Conservation (phyloP, 2,113 vertebrate species). For the Menura novaehollandiae region DNA sequence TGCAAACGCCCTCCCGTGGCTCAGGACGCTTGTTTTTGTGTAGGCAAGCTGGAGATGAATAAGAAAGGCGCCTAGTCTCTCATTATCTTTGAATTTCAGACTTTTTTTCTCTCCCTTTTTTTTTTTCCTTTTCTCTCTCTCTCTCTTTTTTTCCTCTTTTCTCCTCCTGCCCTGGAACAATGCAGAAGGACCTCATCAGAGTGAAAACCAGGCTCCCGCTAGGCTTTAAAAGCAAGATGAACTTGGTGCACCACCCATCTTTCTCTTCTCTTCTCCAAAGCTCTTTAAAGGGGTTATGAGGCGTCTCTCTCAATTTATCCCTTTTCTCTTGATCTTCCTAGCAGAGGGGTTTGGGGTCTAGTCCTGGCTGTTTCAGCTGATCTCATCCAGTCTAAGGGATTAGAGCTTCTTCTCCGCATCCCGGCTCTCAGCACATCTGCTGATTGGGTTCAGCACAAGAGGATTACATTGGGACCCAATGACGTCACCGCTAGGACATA, state of each 20-base stretch:
- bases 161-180: conserved; percentile 61
- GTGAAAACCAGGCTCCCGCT: conserved; percentile 58
- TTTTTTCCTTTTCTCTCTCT: not conserved
- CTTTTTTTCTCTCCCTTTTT: not conserved
- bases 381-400: conserved; percentile 87
- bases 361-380: conserved; percentile 78
- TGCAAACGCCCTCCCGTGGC: conserved; percentile 79
- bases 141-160: not conserved
- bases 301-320: conserved; percentile 80
- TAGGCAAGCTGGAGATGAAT: conserved; percentile 61
- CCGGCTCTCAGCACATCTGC: conserved; percentile 92
- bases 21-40: conserved; percentile 69
- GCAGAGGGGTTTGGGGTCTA: conserved; percentile 78
- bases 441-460: conserved; percentile 91
- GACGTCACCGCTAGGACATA: conserved; percentile 95
- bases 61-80: conserved; percentile 62
- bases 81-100: conserved; percentile 61
- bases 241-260: conserved; percentile 66
- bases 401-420: conserved; percentile 87
- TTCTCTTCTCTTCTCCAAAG: conserved; percentile 69
- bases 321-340: conserved; percentile 87
- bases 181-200: conserved; percentile 54
- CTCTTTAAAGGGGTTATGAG: conserved; percentile 73
- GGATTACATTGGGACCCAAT: conserved; percentile 98
- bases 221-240: conserved; percentile 66